These are phyloP conservation scores for Armadillidium nasatum DNA, from an alignment of 1,140 invertebrate species.

Conservation along the genomic window DNA sequence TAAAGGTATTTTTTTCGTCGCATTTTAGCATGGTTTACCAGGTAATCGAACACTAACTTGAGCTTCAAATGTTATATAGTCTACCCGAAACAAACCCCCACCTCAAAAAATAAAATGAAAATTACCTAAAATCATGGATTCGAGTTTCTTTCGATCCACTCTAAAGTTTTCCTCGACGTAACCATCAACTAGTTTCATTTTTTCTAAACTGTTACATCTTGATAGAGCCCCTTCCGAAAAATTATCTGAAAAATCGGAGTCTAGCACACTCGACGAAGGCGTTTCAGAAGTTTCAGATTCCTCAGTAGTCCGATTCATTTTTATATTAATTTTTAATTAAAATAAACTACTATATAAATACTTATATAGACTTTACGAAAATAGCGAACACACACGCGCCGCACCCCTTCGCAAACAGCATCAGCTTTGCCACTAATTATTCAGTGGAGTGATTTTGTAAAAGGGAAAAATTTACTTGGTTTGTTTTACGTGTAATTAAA, in stretches of 20 bases:
- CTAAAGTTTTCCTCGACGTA: conserved; percentile 28
- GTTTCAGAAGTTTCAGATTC: neutral
- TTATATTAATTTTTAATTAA: no score
- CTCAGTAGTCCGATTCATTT: neutral
- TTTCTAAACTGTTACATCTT: conserved; percentile 28
- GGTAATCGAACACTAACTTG: neutral
- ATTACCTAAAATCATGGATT: conserved; percentile 31
- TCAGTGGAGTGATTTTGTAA: no score
- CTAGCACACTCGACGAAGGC: neutral
- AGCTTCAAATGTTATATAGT: no score
- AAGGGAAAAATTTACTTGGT: no score
- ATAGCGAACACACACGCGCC: no score
- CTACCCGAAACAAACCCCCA: no score
- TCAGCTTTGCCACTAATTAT: no score
- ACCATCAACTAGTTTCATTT: conserved; percentile 19
- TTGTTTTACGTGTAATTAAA: no score
- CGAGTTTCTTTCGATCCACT: conserved; percentile 29
- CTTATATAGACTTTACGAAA: no score
- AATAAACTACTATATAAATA: no score
- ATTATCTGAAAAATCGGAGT: conserved; percentile 6
- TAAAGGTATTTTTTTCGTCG: neutral
- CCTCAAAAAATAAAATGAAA: neutral
- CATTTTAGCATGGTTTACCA: neutral
- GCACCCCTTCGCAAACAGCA: no score
- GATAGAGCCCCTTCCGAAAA: conserved; percentile 27